phyloP scores from a whole-genome alignment of 2,113 vertebrate species.

The Vicugna pacos region DNA sequence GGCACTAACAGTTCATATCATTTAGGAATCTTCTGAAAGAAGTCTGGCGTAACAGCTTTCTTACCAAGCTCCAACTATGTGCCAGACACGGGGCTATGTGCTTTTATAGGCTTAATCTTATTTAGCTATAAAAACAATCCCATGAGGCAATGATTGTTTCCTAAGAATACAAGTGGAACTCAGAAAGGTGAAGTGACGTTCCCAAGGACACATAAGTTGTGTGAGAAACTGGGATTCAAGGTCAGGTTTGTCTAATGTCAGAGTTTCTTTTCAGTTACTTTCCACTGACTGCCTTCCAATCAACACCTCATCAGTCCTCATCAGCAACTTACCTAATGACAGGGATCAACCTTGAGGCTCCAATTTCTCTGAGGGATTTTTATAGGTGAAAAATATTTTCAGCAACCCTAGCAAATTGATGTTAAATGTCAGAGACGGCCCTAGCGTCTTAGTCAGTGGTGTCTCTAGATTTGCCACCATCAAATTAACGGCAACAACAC shows the following conservation, averaged over 20 bases:
- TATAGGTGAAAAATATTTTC: conserved; percentile 38
- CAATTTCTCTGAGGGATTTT: conserved; percentile 14
- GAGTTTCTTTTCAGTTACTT: conserved; percentile 46
- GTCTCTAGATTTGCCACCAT: neutral
- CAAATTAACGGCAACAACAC: neutral
- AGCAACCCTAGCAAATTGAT: neutral
- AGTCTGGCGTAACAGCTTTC: neutral
- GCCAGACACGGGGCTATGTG: neutral
- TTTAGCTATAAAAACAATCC: conserved; percentile 9
- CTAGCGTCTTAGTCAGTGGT: neutral
- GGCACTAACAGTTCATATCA: neutral
- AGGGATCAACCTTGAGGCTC: conserved; percentile 18
- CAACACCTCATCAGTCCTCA: neutral
- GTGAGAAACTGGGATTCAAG: neutral
- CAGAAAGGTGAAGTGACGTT: conserved; percentile 45
- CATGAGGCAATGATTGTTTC: neutral
- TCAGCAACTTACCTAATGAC: conserved; percentile 5
- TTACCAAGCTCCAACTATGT: conserved; percentile 39
- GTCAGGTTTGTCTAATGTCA: neutral
- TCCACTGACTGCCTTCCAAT: neutral
- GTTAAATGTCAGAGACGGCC: neutral
- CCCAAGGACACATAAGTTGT: neutral
- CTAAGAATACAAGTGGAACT: neutral
- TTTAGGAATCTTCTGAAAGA: conserved; percentile 44
- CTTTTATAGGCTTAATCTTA: neutral